Conservation (phyloP, 2,888 invertebrate species). For the Spilosoma lubricipeda region DNA sequence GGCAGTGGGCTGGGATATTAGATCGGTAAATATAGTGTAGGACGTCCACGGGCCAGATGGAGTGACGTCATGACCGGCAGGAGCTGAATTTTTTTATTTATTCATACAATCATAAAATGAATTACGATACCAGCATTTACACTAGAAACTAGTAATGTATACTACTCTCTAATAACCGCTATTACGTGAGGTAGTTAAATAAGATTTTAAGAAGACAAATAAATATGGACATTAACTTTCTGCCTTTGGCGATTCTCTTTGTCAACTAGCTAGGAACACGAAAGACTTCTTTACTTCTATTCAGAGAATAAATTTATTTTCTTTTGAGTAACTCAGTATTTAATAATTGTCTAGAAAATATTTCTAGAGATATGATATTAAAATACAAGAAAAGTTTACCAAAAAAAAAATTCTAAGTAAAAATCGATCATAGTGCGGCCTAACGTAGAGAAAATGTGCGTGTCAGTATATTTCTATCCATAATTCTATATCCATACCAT, state of each 20-base stretch:
- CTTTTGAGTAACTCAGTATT: neutral
- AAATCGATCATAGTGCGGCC: neutral
- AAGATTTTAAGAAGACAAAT: neutral
- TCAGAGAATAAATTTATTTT: neutral
- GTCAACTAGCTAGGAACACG: neutral
- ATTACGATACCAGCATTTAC: too few relatives aligned
- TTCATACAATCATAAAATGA: too few relatives aligned
- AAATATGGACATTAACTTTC: conserved; percentile 20
- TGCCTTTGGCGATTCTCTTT: neutral
- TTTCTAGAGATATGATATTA: too few relatives aligned
- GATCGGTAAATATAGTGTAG: too few relatives aligned
- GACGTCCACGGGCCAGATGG: too few relatives aligned
- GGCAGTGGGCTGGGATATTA: too few relatives aligned
- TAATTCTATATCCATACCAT: too few relatives aligned
- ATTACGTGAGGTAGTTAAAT: neutral
- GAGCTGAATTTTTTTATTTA: too few relatives aligned
- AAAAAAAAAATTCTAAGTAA: neutral
- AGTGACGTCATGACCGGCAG: too few relatives aligned
- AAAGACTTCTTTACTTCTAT: neutral
- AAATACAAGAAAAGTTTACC: neutral
- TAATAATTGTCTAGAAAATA: neutral
- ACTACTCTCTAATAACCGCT: neutral
- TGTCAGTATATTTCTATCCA: too few relatives aligned
- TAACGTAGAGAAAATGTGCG: neutral
- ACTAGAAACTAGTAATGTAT: too few relatives aligned